phyloP scores from a whole-genome alignment of 2,888 invertebrate genomes.

The Synanthedon andrenaeformis region DNA sequence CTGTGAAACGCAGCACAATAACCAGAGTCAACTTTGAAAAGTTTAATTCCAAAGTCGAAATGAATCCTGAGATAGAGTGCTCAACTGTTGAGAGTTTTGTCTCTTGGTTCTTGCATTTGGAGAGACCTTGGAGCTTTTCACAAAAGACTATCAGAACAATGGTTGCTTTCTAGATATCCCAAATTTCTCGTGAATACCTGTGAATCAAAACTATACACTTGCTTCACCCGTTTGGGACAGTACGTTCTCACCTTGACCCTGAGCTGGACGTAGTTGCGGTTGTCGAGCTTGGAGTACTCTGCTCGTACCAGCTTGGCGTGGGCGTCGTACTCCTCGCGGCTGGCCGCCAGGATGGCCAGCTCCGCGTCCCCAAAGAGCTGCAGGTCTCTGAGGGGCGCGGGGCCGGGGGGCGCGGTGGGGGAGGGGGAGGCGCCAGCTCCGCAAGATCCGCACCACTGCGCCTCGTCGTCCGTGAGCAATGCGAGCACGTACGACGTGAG shows the following conservation, averaged over 20 bases:
- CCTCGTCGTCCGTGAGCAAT: slow-evolving; percentile 54
- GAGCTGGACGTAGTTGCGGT: slow-evolving; percentile 21
- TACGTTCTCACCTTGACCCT: neutral
- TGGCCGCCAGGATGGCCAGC: slow-evolving; percentile 51
- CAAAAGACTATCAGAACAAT: too few relatives aligned
- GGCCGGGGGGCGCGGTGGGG: slow-evolving; percentile 40
- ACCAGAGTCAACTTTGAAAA: too few relatives aligned
- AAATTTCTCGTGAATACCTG: too few relatives aligned
- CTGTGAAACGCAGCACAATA: too few relatives aligned
- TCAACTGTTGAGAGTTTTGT: too few relatives aligned
- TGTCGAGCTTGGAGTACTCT: slow-evolving; percentile 45
- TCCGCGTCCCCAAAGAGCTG: slow-evolving; percentile 43
- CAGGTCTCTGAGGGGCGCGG: slow-evolving; percentile 17
- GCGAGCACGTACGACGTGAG: slow-evolving; percentile 51
- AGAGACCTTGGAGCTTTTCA: too few relatives aligned
- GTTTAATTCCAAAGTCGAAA: too few relatives aligned
- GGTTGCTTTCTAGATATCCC: too few relatives aligned
- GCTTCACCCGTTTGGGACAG: too few relatives aligned
- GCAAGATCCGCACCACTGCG: slow-evolving; percentile 25
- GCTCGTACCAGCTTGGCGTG: slow-evolving; percentile 29
- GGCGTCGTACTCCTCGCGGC: slow-evolving; percentile 26
- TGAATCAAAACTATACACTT: too few relatives aligned
- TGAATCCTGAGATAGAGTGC: too few relatives aligned
- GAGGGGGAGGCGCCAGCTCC: slow-evolving; percentile 36
- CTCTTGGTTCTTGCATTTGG: too few relatives aligned